Conservation (phyloP, 2,888 invertebrate species). For the Geotrupes spiniger region DNA sequence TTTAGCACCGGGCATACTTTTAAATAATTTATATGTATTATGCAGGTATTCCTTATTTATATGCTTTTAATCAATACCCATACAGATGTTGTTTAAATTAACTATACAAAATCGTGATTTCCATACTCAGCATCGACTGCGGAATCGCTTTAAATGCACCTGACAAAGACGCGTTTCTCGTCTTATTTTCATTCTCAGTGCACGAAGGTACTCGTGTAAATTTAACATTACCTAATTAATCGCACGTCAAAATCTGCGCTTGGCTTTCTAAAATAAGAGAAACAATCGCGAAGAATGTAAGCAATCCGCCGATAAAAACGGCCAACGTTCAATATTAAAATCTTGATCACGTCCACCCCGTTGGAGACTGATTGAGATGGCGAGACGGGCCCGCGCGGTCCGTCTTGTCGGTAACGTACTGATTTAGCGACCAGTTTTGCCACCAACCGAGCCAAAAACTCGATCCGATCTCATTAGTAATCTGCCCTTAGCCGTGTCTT, state of each 20-base stretch:
- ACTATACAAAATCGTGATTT: too few species aligned
- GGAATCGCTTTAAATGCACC: too few species aligned
- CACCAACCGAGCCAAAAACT: slow-evolving; percentile 25
- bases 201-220: too few species aligned
- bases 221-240: too few species aligned
- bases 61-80: too few species aligned
- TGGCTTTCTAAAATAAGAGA: slow-evolving; percentile 23
- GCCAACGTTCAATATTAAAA: slow-evolving; percentile 23
- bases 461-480: slow-evolving; percentile 20
- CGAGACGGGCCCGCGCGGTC: slow-evolving; percentile 19
- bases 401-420: slow-evolving; percentile 18
- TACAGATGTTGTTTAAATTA: too few species aligned
- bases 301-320: slow-evolving; percentile 22
- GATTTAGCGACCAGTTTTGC: slow-evolving; percentile 26
- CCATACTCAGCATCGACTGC: too few species aligned
- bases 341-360: slow-evolving; percentile 24
- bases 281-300: slow-evolving; percentile 20
- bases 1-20: too few species aligned
- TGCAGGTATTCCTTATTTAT: too few species aligned
- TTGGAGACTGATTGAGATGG: slow-evolving; percentile 25
- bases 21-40: too few species aligned
- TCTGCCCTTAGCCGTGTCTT: slow-evolving; percentile 10
- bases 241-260: slow-evolving; percentile 1
- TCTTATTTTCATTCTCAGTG: too few species aligned
- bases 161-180: too few species aligned